phyloP scores from a whole-genome alignment of 2,113 vertebrate genomes.

The Vulpes ferrilata region DNA sequence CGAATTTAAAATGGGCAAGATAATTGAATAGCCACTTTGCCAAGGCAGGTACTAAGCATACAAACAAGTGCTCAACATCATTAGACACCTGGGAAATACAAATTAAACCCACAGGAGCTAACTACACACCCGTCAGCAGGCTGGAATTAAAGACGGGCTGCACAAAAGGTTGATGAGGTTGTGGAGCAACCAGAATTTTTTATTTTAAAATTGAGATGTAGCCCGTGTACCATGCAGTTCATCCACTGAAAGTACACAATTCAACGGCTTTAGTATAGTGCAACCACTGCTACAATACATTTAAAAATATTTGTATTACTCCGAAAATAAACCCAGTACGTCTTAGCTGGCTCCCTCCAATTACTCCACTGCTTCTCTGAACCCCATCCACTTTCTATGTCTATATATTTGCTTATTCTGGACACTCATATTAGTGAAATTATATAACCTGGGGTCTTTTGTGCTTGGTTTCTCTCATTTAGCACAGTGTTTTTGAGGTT shows the following conservation, averaged over 20 bases:
- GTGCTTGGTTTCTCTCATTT: background rate
- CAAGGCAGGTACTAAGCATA: background rate
- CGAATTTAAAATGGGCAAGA: background rate
- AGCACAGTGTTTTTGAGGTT: background rate
- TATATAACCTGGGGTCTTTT: background rate
- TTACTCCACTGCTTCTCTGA: background rate
- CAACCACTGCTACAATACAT: background rate
- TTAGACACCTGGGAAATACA: constrained; percentile 2
- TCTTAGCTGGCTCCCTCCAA: background rate
- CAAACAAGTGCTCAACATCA: constrained; percentile 11
- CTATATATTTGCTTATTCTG: background rate
- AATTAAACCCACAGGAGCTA: background rate
- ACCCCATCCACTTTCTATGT: background rate
- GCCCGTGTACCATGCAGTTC: background rate
- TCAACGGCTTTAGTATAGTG: background rate
- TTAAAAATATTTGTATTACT: background rate
- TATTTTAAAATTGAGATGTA: background rate
- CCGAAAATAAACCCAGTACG: background rate
- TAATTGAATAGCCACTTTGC: background rate
- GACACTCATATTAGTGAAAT: background rate
- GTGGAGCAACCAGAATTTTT: background rate
- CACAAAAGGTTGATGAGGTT: background rate
- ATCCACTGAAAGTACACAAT: background rate
- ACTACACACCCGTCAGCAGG: background rate
- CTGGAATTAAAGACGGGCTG: background rate